Evolutionary conservation across 2,797 vertebrate species (phyloP).

Genomic region (Macropus fuliginosus): DNA sequence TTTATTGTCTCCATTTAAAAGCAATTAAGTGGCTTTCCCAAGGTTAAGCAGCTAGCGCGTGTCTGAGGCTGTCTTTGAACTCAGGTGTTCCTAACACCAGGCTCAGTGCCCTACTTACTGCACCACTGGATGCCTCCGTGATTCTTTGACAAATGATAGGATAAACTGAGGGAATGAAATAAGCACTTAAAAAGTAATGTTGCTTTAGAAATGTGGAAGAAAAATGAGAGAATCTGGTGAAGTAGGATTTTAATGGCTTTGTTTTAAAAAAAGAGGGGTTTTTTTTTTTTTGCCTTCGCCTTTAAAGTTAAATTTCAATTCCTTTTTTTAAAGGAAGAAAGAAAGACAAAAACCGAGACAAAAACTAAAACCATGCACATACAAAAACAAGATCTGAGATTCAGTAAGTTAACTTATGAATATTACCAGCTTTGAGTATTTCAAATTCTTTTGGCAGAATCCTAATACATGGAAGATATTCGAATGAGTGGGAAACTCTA

Average conservation of each 20-base stretch:
- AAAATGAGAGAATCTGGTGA: slow-evolving; percentile 6
- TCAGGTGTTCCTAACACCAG: not conserved
- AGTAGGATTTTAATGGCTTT: slow-evolving; percentile 12
- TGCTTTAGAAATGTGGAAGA: not conserved
- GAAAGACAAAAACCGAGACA: not conserved
- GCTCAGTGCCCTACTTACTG: not conserved
- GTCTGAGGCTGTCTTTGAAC: not conserved
- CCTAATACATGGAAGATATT: slow-evolving; percentile 33
- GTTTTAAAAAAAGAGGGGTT: slow-evolving; percentile 18
- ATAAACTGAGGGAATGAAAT: not conserved
- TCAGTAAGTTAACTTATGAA: slow-evolving; percentile 35
- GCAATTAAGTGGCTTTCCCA: not conserved
- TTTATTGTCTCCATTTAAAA: not conserved
- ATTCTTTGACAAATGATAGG: not conserved
- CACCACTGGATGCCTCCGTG: not conserved
- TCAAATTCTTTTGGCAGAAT: slow-evolving; percentile 46
- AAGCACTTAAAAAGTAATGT: not conserved
- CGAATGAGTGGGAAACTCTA: slow-evolving; percentile 39
- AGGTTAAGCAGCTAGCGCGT: not conserved
- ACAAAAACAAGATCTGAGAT: slow-evolving; percentile 8
- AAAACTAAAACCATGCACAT: not conserved
- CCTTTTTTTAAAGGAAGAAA: not conserved
- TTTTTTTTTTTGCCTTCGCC: not conserved
- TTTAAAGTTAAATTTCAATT: not conserved
- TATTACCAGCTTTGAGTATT: slow-evolving; percentile 53